Base-by-base conservation (phyloP, 2,888 invertebrate genomes). In the Xylota segnis region DNA sequence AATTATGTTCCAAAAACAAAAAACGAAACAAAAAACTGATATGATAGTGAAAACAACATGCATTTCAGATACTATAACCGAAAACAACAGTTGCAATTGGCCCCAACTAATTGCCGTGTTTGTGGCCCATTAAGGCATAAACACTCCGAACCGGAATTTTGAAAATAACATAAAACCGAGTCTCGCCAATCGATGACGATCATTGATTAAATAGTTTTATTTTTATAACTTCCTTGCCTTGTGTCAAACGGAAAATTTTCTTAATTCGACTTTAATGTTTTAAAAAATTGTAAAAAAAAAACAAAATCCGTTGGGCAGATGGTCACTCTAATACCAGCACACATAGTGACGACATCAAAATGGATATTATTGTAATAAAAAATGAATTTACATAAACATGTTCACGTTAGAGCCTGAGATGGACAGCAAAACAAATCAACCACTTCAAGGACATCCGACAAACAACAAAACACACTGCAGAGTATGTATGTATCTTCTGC, bases 381-480 rank as follows among this genome's bases (percentile, higher is more conserved):
- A 58, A 37, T 14, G 66, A 70, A 84, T 81, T 75, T 14, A 76
- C 47, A 76, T 61, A 82, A 66, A 59, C 61, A 84, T 75, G 43
- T 59, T 16, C 56, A 71, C 32, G 61, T 58, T 59, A 10, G 29
- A 77, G 56, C 56, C 16, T 59, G 10, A 65, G 45, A 72, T 37
- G n/a, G n/a, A 58, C 45, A 43, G 9, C 37, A 29, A 71, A 47
- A 56, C 54, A 54, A 32, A 32, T 43, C 29, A 40, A 27, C 65
- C 18, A 5, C 78, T 14, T 66, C 82, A 86, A 86, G 77, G 82
- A 86, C 86, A 82, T 77, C 34, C 18, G 12, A 34, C n/a, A 34
- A 58, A 12, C 6, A 61, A 63, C 12, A 23, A 50, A 16, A 23
- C 23, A 23, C 23, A 66, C 74, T 45, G 10, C 23, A 59, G 40